Percentiles rank a stretch among this genome's conserved stretches.
These are phyloP conservation scores for Pseudochaenichthys georgianus DNA, from an alignment of 2,797 vertebrate species.

Conservation along the genomic window DNA sequence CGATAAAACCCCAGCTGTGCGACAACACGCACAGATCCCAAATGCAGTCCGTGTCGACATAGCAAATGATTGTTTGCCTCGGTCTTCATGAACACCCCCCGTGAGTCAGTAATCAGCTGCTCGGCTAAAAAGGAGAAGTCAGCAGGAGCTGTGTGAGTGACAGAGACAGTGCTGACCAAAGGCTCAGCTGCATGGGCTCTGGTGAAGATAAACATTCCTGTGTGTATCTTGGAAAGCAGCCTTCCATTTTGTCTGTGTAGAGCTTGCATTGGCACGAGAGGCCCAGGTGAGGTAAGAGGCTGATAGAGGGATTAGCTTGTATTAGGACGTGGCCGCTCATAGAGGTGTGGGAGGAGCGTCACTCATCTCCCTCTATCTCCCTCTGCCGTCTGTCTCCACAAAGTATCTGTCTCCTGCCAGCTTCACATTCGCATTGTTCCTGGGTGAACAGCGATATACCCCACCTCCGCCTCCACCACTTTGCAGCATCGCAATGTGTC, in stretches of 20 bases:
- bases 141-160: slow-evolving; percentile 54
- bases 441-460: slow-evolving; percentile 46
- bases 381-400: slow-evolving; percentile 39
- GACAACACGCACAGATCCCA: slow-evolving; percentile 18
- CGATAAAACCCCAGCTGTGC: slow-evolving; percentile 11
- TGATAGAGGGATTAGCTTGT: slow-evolving; percentile 71
- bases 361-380: slow-evolving; percentile 47
- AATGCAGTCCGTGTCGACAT: slow-evolving; percentile 7
- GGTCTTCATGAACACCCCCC: slow-evolving; percentile 10
- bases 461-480: slow-evolving; percentile 7
- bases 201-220: slow-evolving; percentile 23
- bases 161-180: slow-evolving; percentile 44
- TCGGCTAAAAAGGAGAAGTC: slow-evolving; percentile 45
- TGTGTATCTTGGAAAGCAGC: slow-evolving; percentile 36
- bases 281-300: slow-evolving; percentile 68
- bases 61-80: slow-evolving; percentile 25
- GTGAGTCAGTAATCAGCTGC: slow-evolving; percentile 52
- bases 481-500: slow-evolving; percentile 49
- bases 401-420: slow-evolving; percentile 58
- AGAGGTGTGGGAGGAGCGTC: slow-evolving; percentile 43
- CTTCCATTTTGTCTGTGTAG: slow-evolving; percentile 63
- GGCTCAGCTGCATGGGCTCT: slow-evolving; percentile 20
- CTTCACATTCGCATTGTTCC: slow-evolving; percentile 48
- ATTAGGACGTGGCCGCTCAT: slow-evolving; percentile 64
- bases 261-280: slow-evolving; percentile 32